Evolutionary conservation across 23 tunicate genomes (phyloP), one percentile per base, ranked within the genome.

Genomic region (Ciona savignyi): DNA sequence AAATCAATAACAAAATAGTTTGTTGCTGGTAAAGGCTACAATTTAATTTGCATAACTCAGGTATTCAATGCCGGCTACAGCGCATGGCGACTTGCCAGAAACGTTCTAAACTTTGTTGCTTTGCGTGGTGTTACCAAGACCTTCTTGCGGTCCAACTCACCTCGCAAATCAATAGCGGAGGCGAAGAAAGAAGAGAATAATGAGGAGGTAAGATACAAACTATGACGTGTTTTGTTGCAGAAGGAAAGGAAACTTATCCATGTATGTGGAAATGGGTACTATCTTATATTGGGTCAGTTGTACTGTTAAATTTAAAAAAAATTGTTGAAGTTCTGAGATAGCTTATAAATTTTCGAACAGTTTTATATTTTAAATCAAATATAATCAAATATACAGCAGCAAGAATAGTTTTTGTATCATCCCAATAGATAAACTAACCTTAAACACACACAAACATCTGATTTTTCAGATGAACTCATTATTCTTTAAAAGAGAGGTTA

Each of bases 51-150:
- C 22, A 25, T 63, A 33, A 2, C 26, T 51, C 66, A 83, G 88
- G 74, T 76, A 22, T 75, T 83, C 34, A 73, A 75, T 61, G 56
- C 75, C 24, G 88, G 88, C 29, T 35, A 83, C 69, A 76, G 88
- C 34, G 73, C 88, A 9, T 83, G 88, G 88, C 67, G 74, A 26
- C 33, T 83, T 51, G 88, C 88, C 29, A 75, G 56, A 51, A 75
- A 83, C 62, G 72, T 83, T 21, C 62, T 75, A 0, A 76, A 83
- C 60, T 83, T 83, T 61, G 76, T 83, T 0, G 62, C 60, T 27
- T 49, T 76, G 30, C 66, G 75, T 24, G 75, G 72, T 19, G 27
- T 72, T 2, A 63, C 33, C 25, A 28, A 33, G 32, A 32, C 33
- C 3, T 9, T 25, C 4, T 9, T 22, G 6, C 29, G 34, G 48